A percentile compares a stretch with the other conserved stretches of the same genome.
phyloP scores from a whole-genome alignment of 2,113 vertebrate species.

The Gila orcuttii region DNA sequence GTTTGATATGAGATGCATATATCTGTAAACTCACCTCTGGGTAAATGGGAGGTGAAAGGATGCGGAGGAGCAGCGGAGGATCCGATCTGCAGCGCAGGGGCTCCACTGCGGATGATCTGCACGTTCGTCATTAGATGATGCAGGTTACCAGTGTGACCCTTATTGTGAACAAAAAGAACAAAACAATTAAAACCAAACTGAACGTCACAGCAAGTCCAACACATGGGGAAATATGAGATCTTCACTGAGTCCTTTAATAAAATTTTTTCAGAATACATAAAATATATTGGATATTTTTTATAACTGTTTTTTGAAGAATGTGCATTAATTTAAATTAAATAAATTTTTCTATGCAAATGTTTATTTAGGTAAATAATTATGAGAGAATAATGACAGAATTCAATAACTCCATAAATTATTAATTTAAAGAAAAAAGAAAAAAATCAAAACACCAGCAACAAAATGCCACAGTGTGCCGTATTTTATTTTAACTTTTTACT shows the following conservation, averaged over 20 bases:
- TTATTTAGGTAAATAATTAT: no score
- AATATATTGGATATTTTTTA: no score
- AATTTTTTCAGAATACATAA: no score
- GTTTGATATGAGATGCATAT: neutral
- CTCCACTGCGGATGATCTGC: constrained; percentile 91
- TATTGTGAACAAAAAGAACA: constrained; percentile 31
- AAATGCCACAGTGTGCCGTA: no score
- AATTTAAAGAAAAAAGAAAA: no score
- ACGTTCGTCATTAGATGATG: constrained; percentile 95
- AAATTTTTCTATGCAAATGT: neutral
- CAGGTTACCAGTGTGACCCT: constrained; percentile 93
- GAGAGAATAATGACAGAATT: no score
- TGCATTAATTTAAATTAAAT: neutral
- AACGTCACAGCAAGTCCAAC: no score
- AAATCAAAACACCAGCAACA: no score
- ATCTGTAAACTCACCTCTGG: constrained; percentile 81
- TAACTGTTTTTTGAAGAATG: neutral
- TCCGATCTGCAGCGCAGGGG: constrained; percentile 88
- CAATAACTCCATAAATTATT: no score
- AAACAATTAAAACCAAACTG: neutral
- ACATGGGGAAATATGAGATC: no score
- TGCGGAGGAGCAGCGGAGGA: constrained; percentile 75
- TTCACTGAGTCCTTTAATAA: no score
- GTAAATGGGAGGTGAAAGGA: constrained; percentile 87
- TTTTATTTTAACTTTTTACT: no score